Evolutionary conservation across 2,888 invertebrate genomes (phyloP).

Genomic region (Dione juno): DNA sequence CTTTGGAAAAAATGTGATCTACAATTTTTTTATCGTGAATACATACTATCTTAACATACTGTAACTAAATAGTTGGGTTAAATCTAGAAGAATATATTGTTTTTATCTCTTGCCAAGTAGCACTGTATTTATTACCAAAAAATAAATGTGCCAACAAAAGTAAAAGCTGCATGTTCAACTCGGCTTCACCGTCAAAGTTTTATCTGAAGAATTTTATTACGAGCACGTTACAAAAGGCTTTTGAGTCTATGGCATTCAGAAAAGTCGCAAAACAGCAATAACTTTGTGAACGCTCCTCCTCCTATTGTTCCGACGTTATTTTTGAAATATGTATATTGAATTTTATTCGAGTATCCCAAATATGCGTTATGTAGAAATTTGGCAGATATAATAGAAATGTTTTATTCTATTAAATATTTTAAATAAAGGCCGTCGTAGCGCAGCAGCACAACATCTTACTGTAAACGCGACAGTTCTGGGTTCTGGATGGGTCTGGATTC

Average conservation of each 20-base stretch:
- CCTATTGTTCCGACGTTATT: slow-evolving; percentile 22
- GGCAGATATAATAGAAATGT: background rate
- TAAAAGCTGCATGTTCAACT: slow-evolving; percentile 23
- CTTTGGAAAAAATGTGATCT: too few species aligned
- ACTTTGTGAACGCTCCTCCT: slow-evolving; percentile 20
- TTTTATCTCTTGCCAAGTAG: background rate
- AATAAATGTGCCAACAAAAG: slow-evolving; percentile 24
- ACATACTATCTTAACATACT: too few species aligned
- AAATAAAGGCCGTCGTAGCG: background rate
- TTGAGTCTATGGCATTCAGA: slow-evolving; percentile 20
- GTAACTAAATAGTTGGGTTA: background rate
- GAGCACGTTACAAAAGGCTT: slow-evolving; percentile 27
- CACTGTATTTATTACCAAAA: slow-evolving; percentile 26
- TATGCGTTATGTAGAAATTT: background rate
- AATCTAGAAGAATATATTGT: background rate
- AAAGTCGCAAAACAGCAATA: slow-evolving; percentile 31
- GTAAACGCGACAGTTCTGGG: background rate
- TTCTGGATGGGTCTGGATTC: too few species aligned
- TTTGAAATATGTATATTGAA: slow-evolving; percentile 17
- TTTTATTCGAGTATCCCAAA: slow-evolving; percentile 15
- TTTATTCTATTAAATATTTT: background rate
- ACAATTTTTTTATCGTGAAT: too few species aligned
- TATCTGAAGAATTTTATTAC: slow-evolving; percentile 34
- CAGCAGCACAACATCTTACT: background rate
- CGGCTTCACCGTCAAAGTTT: slow-evolving; percentile 36